Evolutionary conservation across 2,113 vertebrate species (phyloP), one percentile per base, ranked within the genome.

Genomic region (Pelvicachromis taeniatus): DNA sequence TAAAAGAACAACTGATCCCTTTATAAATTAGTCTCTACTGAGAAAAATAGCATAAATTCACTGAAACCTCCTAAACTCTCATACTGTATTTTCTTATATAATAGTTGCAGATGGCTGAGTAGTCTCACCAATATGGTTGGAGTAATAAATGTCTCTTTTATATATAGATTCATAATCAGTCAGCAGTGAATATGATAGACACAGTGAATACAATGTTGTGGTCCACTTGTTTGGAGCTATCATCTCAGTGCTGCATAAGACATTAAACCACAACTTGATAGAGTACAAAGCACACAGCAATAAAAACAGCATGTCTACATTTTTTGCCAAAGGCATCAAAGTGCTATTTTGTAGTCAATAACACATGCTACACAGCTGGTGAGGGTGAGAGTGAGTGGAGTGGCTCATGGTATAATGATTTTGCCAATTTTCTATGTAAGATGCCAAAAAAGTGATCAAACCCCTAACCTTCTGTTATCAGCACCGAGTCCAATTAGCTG

Each of bases 401-500:
- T 12, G 58, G 50, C 63, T 65, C 26, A 14, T 35, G 8, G 81
- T 54, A 45, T 53, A 63, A 63, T 84, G 63, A 68, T 63, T 88
- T 75, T 35, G 54, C 56, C 68, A 77, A 14, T n/a, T 88, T 88
- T 85, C 29, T 53, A 48, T 26, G 45, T n/a, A 56, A 63, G 35
- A 80, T 53, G 82, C 81, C 84, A 80, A 59, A 86, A 83, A 88
- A 87, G 77, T 68, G 63, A 87, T 88, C 63, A 89, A 85, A 70
- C 84, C 75, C 31, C 52, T 61, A 84, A 90, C 89, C 87, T 88
- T 83, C 84, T 90, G 87, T 92, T 93, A 93, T 90, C 83, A 59
- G 79, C 23, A 4, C 29, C 3, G 40, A 80, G 88, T 82, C 89
- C 84, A 91, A 92, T 93, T 92, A 92, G 80, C 85, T 48, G 81